Base-by-base conservation (phyloP, 2,113 vertebrate species). In the Bolborhynchus lineola region DNA sequence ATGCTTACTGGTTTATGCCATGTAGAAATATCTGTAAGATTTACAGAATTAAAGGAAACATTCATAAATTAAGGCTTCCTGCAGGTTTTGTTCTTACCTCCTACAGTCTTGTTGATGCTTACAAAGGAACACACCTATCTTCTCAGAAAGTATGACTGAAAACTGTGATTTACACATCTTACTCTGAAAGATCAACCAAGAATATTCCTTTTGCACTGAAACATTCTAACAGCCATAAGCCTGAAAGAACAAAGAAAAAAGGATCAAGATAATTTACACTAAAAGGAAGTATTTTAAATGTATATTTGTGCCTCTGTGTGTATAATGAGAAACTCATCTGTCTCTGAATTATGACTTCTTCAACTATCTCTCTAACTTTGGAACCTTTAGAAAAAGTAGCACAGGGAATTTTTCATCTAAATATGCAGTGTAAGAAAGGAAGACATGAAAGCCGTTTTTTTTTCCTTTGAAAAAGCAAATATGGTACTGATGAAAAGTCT, bases 301-400 rank as follows among this genome's bases (percentile, higher is more conserved):
- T 21, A 1, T 31, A 62, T 86, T 46, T 64, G 11, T 23, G 6
- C 5, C 0, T 7, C 31, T 1, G 0, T 7, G 3, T 11, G 9
- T 59, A 42, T 33, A 86, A 79, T 7, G 18, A 94, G 39, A 57
- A 47, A 68, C 2, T 26, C 29, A 64, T 18, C 20, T 71, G 71
- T 21, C 33, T 84, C 50, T 74, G 55, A 93, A 70, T 41, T 69
- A 53, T 12, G 5, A 60, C 44, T 16, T 79, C 42, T 42, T 59
- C 81, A 67, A 50, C 16, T 13, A 64, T 41, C n/a, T n/a, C n/a
- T n/a, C 49, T 84, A 74, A 55, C 20, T 10, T 26, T 67, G 21
- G 33, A 70, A 24, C 5, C 46, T 78, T 83, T 65, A 41, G 10
- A 18, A 19, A 72, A 44, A 64, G n/a, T 5, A 25, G 17, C 44